These are phyloP conservation scores for Cinclus cinclus DNA, from an alignment of 2,113 vertebrate genomes.

Conservation along the genomic window DNA sequence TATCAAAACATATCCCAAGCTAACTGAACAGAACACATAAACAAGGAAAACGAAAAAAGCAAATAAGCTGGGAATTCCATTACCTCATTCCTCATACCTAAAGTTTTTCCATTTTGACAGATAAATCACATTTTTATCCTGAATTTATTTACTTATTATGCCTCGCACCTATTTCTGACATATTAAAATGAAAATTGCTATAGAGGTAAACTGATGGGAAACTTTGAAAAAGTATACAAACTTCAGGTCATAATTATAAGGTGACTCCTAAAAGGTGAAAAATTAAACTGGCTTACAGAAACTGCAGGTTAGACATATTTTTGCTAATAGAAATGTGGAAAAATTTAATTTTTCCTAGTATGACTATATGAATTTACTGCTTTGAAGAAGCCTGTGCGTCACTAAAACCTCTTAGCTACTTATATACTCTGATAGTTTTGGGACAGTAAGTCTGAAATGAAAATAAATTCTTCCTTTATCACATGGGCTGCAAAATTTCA, in stretches of 20 bases:
- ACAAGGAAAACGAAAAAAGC: neutral
- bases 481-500: neutral
- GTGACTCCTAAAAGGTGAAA: neutral
- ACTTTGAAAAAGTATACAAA: neutral
- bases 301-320: neutral
- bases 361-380: neutral
- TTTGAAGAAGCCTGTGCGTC: neutral
- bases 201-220: neutral
- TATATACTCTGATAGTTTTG: neutral
- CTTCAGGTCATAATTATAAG: neutral
- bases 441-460: neutral
- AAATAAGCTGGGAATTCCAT: neutral
- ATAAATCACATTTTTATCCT: neutral
- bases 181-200: slow-evolving; percentile 31
- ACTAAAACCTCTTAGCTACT: neutral
- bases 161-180: neutral
- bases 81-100: neutral
- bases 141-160: neutral
- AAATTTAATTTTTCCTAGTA: neutral
- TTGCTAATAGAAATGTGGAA: neutral
- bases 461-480: neutral
- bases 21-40: neutral
- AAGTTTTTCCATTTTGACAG: neutral
- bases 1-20: neutral
- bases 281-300: neutral